Base-by-base conservation (phyloP, 1,140 invertebrate genomes). In the Panagrolaimus sp. region DNA sequence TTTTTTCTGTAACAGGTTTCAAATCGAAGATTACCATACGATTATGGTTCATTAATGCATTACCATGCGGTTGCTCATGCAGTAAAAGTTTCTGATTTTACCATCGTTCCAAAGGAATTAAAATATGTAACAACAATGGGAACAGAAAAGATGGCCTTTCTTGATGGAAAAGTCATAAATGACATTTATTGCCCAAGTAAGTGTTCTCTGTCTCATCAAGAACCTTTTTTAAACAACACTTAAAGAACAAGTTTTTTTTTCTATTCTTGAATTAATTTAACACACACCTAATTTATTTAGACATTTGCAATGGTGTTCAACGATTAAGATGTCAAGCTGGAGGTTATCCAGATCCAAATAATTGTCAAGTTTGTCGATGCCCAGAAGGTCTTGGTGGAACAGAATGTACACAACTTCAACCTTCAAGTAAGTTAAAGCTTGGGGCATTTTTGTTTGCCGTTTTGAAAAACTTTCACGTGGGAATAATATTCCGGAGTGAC, bases 61-160 rank as follows among this genome's bases (percentile, higher is more conserved):
- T 84, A 84, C 66, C 81, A 83, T 38, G 83, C 81, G n/a, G 78
- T 79, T 26, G 68, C 63, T 32, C 75, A 63, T 46, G 55, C 65
- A 21, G 26, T 75, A 32, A 71, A 72, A 66, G 71, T 78, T 17
- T 82, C 80, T 44, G 80, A 83, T 62, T 83, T 83, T 66, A 84
- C 82, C 2, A 83, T 83, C 65, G 83, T 84, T 43, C 79, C 81
- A 21, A 83, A 82, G 62, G 83, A 84, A 70, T 69, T 81, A 48
- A 83, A 84, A 72, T 82, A 83, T 67, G 81, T 83, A 44, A 84
- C 82, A 55, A 79, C 82, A 46, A 81, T 83, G 76, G 83, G 83
- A 48, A 83, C 76, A 21, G 82, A 84, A 70, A 73, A 78, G 62
- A 82, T 84, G 78, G 83, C 82, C 12, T 83, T 84, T 72, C 71